These are phyloP conservation scores for Rhodeus uyekii DNA, from an alignment of 2,797 vertebrate species.

Conservation along the genomic window DNA sequence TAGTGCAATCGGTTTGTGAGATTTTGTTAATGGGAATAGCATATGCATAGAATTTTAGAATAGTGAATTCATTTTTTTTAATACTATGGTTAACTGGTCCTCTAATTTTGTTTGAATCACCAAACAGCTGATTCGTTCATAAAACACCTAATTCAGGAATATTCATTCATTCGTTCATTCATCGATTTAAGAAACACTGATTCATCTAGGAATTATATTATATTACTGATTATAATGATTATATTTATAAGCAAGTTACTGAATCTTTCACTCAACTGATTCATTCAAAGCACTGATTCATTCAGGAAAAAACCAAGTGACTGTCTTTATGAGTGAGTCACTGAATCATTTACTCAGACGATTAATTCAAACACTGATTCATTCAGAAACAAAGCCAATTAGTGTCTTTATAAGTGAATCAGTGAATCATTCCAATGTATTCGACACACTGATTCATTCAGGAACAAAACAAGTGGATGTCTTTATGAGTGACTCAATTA, in stretches of 20 bases:
- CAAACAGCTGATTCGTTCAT: not conserved
- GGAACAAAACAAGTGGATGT: not conserved
- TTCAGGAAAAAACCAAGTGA: not conserved
- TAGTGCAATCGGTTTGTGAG: not conserved
- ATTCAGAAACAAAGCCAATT: not conserved
- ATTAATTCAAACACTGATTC: not conserved
- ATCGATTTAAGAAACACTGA: too few species aligned
- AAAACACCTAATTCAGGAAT: not conserved
- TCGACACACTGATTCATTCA: not conserved
- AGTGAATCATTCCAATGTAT: not conserved
- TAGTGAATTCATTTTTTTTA: not conserved
- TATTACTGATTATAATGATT: too few species aligned
- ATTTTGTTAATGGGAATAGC: not conserved
- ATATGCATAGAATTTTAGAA: not conserved
- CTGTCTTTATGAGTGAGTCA: not conserved
- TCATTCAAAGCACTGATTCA: too few species aligned
- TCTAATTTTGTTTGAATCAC: not conserved
- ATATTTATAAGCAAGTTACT: too few species aligned
- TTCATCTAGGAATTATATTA: too few species aligned
- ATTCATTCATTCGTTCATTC: too few species aligned
- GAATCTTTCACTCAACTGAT: too few species aligned
- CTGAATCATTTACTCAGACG: not conserved
- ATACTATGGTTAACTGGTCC: not conserved
- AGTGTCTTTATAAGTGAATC: not conserved
- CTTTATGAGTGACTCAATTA: not conserved